Percentiles rank a stretch among this genome's conserved stretches.
Conservation (phyloP, 2,797 vertebrate species). For the Margarornis squamiger region DNA sequence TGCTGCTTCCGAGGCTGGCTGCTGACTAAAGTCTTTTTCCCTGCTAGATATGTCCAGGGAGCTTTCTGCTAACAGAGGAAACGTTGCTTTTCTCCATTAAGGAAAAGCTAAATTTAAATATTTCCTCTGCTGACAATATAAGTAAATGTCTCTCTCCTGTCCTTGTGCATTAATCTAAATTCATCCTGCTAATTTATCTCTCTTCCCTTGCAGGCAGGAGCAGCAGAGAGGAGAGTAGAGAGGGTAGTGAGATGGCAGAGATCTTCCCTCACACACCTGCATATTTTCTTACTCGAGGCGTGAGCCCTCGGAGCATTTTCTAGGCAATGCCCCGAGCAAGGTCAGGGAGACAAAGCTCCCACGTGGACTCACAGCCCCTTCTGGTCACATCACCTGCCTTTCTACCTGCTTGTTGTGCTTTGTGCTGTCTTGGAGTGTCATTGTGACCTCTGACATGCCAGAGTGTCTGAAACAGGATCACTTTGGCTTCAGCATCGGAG, state of each 20-base stretch:
- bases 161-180: constrained; percentile 34
- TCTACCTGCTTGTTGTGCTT: not conserved
- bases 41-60: constrained; percentile 3
- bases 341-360: not conserved
- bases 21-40: constrained; percentile 21
- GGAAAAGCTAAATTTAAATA: constrained; percentile 39
- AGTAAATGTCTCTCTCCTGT: not conserved
- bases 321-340: not conserved
- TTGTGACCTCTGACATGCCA: not conserved
- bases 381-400: not conserved
- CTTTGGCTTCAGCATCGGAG: not conserved
- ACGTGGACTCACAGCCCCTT: not conserved
- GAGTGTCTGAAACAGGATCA: not conserved
- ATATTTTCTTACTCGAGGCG: fast-evolving
- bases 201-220: not conserved
- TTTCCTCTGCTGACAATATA: constrained; percentile 38
- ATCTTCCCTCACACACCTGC: not conserved
- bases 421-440: not conserved
- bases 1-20: not conserved
- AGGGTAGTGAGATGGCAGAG: not conserved
- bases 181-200: not conserved
- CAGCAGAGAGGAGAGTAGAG: not conserved
- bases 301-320: not conserved
- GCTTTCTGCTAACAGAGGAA: constrained; percentile 19
- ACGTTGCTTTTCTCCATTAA: constrained; percentile 28